phyloP scores from a whole-genome alignment of 2,888 invertebrate species.

The Beris chalybata region DNA sequence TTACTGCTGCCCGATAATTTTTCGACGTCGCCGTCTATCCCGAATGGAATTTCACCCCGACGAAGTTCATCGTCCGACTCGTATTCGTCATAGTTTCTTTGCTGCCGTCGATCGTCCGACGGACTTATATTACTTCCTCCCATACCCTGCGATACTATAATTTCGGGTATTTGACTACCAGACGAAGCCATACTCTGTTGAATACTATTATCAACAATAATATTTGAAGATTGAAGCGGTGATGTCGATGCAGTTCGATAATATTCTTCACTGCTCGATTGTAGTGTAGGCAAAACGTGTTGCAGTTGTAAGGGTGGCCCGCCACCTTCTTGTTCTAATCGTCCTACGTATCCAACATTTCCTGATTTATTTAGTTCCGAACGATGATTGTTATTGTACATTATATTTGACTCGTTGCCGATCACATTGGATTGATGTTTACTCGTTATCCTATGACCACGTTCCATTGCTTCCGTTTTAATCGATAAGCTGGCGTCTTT shows the following conservation, averaged over 20 bases:
- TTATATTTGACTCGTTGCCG: constrained; percentile 37
- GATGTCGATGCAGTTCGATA: constrained; percentile 63
- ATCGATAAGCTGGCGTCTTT: constrained; percentile 62
- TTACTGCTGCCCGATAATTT: constrained; percentile 81
- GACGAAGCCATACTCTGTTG: constrained; percentile 23
- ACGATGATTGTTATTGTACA: constrained; percentile 31
- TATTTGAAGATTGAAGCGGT: constrained; percentile 57
- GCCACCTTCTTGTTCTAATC: constrained; percentile 47
- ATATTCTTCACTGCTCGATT: constrained; percentile 53
- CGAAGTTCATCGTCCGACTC: constrained; percentile 90
- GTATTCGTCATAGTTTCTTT: constrained; percentile 70
- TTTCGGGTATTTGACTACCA: constrained; percentile 47
- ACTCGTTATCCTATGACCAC: constrained; percentile 35
- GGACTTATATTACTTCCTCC: constrained; percentile 40
- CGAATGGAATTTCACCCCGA: constrained; percentile 83
- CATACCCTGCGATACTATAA: constrained; percentile 50
- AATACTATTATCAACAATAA: constrained; percentile 33
- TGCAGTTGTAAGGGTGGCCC: constrained; percentile 49
- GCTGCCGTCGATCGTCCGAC: constrained; percentile 57
- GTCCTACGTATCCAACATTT: constrained; percentile 40
- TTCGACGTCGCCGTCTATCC: constrained; percentile 74
- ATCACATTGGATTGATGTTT: constrained; percentile 40
- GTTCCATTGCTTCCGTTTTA: constrained; percentile 23
- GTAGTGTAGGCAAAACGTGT: constrained; percentile 52
- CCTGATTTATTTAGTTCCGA: constrained; percentile 1